Evolutionary conservation across 1,140 invertebrate genomes (phyloP).

Genomic region (Pseudomyrmex concolor): DNA sequence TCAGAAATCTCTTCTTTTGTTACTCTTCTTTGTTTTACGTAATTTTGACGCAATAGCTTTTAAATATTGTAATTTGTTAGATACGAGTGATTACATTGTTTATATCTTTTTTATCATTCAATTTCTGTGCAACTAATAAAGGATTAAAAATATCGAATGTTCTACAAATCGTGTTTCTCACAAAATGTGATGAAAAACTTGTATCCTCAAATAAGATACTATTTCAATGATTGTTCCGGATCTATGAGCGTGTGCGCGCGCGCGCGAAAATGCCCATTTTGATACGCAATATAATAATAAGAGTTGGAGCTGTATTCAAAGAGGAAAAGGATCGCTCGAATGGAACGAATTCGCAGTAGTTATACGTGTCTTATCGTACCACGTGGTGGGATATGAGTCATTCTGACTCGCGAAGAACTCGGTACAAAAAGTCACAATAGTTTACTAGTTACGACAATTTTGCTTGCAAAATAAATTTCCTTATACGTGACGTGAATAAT

Average conservation of each 20-base stretch:
- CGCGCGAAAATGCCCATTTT: conserved; percentile 12
- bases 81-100: no score
- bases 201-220: not conserved
- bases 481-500: not conserved
- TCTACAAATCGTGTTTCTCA: not conserved
- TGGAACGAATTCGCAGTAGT: conserved; percentile 54
- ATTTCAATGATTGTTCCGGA: conserved; percentile 6
- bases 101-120: no score
- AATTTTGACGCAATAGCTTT: not conserved
- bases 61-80: not conserved
- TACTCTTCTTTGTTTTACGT: not conserved
- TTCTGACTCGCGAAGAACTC: conserved; percentile 3
- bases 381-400: conserved; percentile 47
- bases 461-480: conserved; percentile 28
- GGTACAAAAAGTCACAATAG: conserved; percentile 18
- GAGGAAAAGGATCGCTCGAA: conserved; percentile 54
- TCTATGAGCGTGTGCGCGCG: not conserved
- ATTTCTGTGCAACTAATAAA: no score
- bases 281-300: conserved; percentile 28
- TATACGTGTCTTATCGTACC: conserved; percentile 55
- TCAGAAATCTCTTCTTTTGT: conserved; percentile 25
- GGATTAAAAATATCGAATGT: no score
- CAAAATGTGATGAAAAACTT: not conserved
- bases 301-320: conserved; percentile 26
- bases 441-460: not conserved